Evolutionary conservation across 2,797 vertebrate genomes (phyloP).

Genomic region (Pantherophis vulpinus): DNA sequence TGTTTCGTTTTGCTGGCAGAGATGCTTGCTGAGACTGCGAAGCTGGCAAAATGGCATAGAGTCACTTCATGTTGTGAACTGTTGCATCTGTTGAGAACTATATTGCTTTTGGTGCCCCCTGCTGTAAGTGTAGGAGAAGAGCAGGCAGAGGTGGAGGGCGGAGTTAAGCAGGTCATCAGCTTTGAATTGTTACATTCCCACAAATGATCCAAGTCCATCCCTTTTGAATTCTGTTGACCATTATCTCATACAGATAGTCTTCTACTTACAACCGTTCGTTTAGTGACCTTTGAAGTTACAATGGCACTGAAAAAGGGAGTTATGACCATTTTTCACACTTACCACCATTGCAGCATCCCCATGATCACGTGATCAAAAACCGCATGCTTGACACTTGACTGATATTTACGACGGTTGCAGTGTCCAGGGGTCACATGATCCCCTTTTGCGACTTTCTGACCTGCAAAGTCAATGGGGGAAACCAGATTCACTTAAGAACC

Average conservation of each 20-base stretch:
- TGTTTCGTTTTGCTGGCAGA: not conserved
- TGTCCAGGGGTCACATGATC: no score
- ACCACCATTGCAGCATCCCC: no score
- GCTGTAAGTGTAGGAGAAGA: not conserved
- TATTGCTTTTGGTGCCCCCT: not conserved
- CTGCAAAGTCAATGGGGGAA: no score
- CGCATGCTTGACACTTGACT: no score
- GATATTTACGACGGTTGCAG: no score
- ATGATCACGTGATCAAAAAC: no score
- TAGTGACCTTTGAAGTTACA: no score
- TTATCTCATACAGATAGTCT: not conserved
- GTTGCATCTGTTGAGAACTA: not conserved
- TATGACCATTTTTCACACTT: no score
- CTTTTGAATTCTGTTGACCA: not conserved
- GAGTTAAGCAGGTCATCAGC: not conserved
- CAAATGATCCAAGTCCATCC: not conserved
- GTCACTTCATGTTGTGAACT: not conserved
- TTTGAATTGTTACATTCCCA: not conserved
- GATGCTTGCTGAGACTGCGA: not conserved
- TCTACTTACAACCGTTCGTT: no score
- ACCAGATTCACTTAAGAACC: no score
- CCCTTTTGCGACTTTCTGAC: no score
- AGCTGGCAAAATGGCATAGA: not conserved
- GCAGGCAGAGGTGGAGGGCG: not conserved
- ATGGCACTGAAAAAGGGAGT: no score